These are phyloP conservation scores for Cryptus armator DNA, from an alignment of 2,888 invertebrate genomes.

Conservation along the genomic window DNA sequence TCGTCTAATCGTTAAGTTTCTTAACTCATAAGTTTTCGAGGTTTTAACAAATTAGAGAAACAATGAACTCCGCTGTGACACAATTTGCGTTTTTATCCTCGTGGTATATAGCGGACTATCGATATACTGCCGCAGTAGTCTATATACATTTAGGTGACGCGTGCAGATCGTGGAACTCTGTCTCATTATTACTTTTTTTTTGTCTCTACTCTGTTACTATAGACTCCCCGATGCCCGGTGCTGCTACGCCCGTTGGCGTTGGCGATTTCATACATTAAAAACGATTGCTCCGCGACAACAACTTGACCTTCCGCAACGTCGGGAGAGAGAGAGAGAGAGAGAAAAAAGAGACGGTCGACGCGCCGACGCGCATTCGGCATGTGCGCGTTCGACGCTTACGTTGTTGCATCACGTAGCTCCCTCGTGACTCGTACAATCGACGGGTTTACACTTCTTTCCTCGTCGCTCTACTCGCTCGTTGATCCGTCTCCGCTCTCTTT, in stretches of 20 bases:
- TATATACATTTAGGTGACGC: not conserved
- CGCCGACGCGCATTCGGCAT: conserved; percentile 43
- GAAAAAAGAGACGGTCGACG: not conserved
- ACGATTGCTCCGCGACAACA: conserved; percentile 49
- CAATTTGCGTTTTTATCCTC: not conserved
- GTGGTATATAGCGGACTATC: not conserved
- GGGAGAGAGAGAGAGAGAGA: conserved; percentile 37
- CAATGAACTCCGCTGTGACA: not conserved
- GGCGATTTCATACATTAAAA: conserved; percentile 48
- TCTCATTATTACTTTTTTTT: not conserved
- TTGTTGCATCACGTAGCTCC: conserved; percentile 60
- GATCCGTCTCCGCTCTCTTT: not conserved
- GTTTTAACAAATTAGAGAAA: not conserved
- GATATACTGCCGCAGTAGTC: not conserved
- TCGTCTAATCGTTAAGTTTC: not conserved
- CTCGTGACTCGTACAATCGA: conserved; percentile 56
- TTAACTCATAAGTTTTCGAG: too few species aligned
- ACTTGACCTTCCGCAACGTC: conserved; percentile 66
- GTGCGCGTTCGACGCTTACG: conserved; percentile 36
- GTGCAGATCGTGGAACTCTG: not conserved
- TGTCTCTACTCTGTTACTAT: not conserved
- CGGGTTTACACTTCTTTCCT: not conserved
- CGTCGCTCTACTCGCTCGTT: not conserved
- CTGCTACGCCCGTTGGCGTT: conserved; percentile 19
- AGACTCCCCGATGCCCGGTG: not conserved